Evolutionary conservation across 2,888 invertebrate genomes (phyloP).

Genomic region (Caenorhabditis auriculariae): DNA sequence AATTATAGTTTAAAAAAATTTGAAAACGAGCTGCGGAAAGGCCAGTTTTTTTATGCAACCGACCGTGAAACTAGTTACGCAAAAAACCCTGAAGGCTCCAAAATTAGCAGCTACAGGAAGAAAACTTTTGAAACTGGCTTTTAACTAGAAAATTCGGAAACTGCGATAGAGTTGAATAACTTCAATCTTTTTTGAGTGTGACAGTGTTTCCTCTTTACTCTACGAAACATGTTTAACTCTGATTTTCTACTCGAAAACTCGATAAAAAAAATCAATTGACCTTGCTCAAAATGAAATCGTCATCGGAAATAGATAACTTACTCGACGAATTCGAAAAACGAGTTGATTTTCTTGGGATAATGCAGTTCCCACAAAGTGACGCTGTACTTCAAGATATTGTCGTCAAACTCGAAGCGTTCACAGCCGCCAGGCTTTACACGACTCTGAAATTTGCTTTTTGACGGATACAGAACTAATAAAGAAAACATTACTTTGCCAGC

Average conservation of each 20-base stretch:
- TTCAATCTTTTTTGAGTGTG: too few species aligned
- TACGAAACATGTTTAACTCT: too few species aligned
- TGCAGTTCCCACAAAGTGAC: constrained; percentile 45
- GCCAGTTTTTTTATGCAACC: too few species aligned
- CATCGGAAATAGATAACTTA: constrained; percentile 10
- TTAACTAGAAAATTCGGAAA: too few species aligned
- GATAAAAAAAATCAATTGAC: not conserved
- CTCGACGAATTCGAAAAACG: constrained; percentile 51
- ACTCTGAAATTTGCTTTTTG: constrained; percentile 12
- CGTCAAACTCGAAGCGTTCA: constrained; percentile 45
- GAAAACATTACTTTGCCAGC: constrained; percentile 30
- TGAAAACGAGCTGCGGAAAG: not conserved
- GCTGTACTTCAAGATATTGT: constrained; percentile 38
- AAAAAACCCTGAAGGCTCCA: too few species aligned
- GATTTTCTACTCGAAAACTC: too few species aligned
- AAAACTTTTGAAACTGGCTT: too few species aligned
- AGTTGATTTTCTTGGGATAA: constrained; percentile 44
- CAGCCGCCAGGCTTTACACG: constrained; percentile 33
- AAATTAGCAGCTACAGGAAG: too few species aligned
- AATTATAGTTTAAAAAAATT: too few species aligned
- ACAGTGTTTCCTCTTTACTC: too few species aligned
- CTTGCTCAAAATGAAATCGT: not conserved
- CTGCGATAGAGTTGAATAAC: too few species aligned
- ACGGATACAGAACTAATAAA: not conserved
- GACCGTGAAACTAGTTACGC: too few species aligned